Percentiles rank a stretch among this genome's conserved stretches.
Conservation (phyloP, 2,888 invertebrate species). For the Stenotaenia linearis region DNA sequence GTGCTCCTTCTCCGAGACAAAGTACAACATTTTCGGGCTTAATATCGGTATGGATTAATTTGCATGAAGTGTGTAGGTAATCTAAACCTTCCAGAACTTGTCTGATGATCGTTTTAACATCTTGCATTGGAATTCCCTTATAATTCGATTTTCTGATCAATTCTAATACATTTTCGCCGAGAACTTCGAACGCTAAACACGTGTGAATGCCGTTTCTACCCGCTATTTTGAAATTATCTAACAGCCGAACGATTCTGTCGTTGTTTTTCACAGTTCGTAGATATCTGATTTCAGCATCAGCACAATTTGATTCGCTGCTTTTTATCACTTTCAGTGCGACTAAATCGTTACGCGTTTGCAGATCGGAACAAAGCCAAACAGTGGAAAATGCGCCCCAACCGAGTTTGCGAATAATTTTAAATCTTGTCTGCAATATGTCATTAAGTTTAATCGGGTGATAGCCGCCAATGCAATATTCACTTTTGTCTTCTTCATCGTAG, state of each 20-base stretch:
- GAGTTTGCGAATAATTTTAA: neutral
- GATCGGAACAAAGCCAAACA: neutral
- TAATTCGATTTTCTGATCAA: slow-evolving; percentile 97
- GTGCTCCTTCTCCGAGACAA: neutral
- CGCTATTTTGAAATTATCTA: slow-evolving; percentile 97
- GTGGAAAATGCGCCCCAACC: neutral
- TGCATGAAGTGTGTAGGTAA: slow-evolving; percentile 94
- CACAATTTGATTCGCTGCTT: too few species aligned
- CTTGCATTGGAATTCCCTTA: slow-evolving; percentile 89
- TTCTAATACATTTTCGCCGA: slow-evolving; percentile 96
- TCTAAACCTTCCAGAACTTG: slow-evolving; percentile 93
- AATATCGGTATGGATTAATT: slow-evolving; percentile 66
- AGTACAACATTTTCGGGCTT: slow-evolving; percentile 41
- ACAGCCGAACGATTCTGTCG: slow-evolving; percentile 92
- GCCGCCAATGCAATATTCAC: neutral
- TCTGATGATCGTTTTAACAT: slow-evolving; percentile 90
- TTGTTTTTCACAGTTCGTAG: too few species aligned
- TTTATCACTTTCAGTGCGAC: too few species aligned
- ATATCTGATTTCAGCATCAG: slow-evolving; percentile 79
- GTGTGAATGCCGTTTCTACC: slow-evolving; percentile 98
- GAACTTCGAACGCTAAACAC: slow-evolving; percentile 98
- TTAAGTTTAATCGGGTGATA: neutral
- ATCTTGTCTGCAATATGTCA: neutral
- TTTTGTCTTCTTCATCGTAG: neutral
- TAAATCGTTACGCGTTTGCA: too few species aligned